Base-by-base conservation (phyloP, 2,113 vertebrate genomes). In the Leptosomus discolor region DNA sequence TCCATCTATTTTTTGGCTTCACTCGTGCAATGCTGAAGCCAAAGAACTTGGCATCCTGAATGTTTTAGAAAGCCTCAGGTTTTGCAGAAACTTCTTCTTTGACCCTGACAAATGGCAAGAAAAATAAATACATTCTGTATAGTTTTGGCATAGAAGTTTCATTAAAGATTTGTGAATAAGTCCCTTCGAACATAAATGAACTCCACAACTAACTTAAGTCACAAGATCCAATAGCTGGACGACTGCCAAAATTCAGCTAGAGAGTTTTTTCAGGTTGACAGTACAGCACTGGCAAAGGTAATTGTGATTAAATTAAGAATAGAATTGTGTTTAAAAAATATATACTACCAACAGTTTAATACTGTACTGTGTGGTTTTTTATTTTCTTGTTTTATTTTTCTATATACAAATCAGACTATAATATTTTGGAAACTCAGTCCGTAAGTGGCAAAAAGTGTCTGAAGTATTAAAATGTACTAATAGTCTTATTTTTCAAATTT, bases 1-100 rank as follows among this genome's bases (percentile, higher is more conserved):
- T 91, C 73, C 71, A 96, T 96, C 91, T 96, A 61, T 90, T 95
- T 96, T 90, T 73, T 96, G 97, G 96, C 95, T 97, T 85, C 57
- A 60, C 21, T 95, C 0, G 0, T 60, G 26, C 18, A 82, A 58
- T 5, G 79, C 69, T 75, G 85, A 83, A 93, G 87, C 88, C 93
- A 96, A 91, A 89, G 77, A 89, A 77, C 18, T 68, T 97, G 92
- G 69, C 68, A 92, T 76, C 57, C 48, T 93, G 73, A 90, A 64
- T 34, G 15, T 37, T 95, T 85, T 75, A 85, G 53, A 92, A 96
- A 82, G 58, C 36, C 34, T 61, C 34, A 78, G 32, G 46, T 95
- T 94, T 95, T 94, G 50, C 32, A 89, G 67, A 86, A 88, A 54
- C 36, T 73, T 67, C 13, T 84, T 74, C 61, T 95, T 93, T 85